Percentiles rank a stretch among this genome's conserved stretches.
phyloP scores from a whole-genome alignment of 2,113 vertebrate species.

The Vicugna pacos region DNA sequence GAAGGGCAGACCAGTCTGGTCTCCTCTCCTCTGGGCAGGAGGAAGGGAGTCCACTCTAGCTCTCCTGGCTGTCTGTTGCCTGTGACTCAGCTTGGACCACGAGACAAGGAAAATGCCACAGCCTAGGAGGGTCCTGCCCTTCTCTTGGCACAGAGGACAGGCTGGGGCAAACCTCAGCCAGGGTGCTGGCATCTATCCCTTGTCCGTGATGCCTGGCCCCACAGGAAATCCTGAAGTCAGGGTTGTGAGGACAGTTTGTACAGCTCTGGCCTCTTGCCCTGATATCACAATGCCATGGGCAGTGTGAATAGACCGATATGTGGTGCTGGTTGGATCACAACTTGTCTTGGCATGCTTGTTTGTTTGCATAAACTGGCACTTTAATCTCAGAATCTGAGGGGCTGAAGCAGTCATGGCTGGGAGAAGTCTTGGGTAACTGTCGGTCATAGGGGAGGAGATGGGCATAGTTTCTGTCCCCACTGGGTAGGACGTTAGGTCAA shows the following conservation, averaged over 20 bases:
- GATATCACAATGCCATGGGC: background rate
- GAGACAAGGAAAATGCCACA: background rate
- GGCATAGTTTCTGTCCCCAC: background rate
- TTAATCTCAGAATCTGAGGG: background rate
- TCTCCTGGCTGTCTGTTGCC: background rate
- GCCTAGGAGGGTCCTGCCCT: background rate
- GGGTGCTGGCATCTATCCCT: background rate
- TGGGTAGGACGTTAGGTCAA: background rate
- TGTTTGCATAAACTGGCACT: background rate
- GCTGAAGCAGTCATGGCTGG: background rate
- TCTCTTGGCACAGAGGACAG: background rate
- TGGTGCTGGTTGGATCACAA: background rate
- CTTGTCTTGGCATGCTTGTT: background rate
- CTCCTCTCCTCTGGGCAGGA: background rate
- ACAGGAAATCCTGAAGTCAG: background rate
- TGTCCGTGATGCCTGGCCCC: background rate
- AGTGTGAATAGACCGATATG: background rate
- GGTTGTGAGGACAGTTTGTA: background rate
- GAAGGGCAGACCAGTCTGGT: background rate
- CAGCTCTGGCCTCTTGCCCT: conserved; percentile 28
- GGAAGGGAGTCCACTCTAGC: too few relatives aligned
- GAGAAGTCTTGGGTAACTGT: background rate
- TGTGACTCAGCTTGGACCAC: background rate
- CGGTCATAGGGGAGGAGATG: background rate
- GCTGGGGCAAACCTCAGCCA: background rate